Base-by-base conservation (phyloP, 1,140 invertebrate species). In the Macrostomum lignano region DNA sequence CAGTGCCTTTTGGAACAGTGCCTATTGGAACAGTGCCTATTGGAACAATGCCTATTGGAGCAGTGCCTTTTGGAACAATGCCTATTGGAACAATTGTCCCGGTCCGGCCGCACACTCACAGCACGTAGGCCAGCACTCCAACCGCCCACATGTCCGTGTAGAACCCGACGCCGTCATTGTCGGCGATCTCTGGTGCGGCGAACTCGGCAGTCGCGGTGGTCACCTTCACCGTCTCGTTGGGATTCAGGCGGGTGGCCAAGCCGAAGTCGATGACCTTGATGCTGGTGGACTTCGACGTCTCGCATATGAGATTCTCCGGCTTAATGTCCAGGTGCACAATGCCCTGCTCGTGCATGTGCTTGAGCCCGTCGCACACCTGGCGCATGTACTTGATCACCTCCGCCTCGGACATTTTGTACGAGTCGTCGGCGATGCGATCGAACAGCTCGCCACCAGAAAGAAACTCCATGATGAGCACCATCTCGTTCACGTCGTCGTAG, bases 91-190 rank as follows among this genome's bases (percentile, higher is more conserved):
- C n/a, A n/a, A n/a, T n/a, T n/a, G n/a, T n/a, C n/a, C n/a, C n/a
- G n/a, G n/a, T n/a, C n/a, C n/a, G n/a, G n/a, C n/a, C n/a, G n/a
- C 3, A 17, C 33, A 71, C 74, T 76, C 65, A 81, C 71, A 98
- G 60, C 22, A 96, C 84, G 53, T 96, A 96, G 21, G 79, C 70
- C 0, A 98, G 63, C 3, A 96, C 88, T 49, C 88, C 91, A 22
- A 86, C 74, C 23, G 86, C 82, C 88, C 88, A 98, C 88, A 98
- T 96, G 51, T 96, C 88, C 0, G 88, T 96, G 60, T 93, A 94
- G 62, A 94, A 96, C 15, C 91, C 86, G 39, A 98, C 88, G 2
- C 84, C 78, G 59, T 96, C 82, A 20, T 82, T 65, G 46, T 93
- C 82, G 0, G 91, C 86, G 37, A 98, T 91, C 66, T 98, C 91